phyloP scores from a whole-genome alignment of 2,113 vertebrate genomes.

The Cryptomyrus ogoouensis region DNA sequence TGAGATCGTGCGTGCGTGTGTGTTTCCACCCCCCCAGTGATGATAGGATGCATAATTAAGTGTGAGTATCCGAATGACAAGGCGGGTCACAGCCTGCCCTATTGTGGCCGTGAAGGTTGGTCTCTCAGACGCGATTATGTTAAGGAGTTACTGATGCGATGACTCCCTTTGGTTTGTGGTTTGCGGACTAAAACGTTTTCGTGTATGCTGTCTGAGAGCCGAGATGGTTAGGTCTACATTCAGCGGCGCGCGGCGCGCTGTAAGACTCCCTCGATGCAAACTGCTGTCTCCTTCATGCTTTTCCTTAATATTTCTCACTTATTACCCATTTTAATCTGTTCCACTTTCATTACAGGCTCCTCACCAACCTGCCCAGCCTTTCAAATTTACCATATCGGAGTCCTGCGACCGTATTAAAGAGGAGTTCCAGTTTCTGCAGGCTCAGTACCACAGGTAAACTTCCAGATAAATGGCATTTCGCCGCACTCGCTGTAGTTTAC shows the following conservation, averaged over 20 bases:
- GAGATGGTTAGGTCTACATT: neutral
- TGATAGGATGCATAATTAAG: conserved; percentile 18
- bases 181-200: neutral
- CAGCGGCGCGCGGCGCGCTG: neutral
- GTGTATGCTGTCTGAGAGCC: neutral
- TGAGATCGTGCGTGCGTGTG: neutral
- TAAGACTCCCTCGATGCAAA: neutral
- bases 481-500: neutral
- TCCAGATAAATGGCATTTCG: neutral
- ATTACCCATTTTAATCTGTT: neutral
- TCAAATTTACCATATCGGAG: conserved; percentile 95
- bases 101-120: conserved; percentile 19
- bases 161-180: conserved; percentile 19
- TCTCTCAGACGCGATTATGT: neutral
- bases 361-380: conserved; percentile 89
- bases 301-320: neutral
- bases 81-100: conserved; percentile 7
- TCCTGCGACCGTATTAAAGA: conserved; percentile 95
- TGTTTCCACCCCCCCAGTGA: neutral
- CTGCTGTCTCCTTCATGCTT: neutral
- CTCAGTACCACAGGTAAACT: conserved; percentile 91
- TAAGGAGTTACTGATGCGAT: neutral
- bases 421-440: conserved; percentile 95
- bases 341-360: conserved; percentile 68
- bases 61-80: neutral